A percentile compares a stretch with the other conserved stretches of the same genome.
Evolutionary conservation across 2,888 invertebrate species (phyloP).

Genomic region (Spisula solida): DNA sequence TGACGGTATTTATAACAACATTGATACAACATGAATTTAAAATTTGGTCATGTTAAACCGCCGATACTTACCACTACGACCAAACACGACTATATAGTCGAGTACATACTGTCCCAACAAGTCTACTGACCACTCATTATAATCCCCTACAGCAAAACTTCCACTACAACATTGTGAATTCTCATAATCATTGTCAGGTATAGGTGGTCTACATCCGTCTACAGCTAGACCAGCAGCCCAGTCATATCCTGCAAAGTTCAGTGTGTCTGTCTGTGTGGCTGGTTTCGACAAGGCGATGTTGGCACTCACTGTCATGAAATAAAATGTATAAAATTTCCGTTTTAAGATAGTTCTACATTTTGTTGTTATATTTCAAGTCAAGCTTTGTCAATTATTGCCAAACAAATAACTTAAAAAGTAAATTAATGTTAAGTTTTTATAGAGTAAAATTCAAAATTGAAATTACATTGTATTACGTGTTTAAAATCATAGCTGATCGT

Average conservation of each 20-base stretch:
- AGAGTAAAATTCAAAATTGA: too few species aligned
- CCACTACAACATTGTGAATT: conserved; percentile 42
- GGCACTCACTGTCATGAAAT: not conserved
- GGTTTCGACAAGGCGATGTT: conserved; percentile 37
- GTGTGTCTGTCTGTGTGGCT: conserved; percentile 25
- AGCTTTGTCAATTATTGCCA: too few species aligned
- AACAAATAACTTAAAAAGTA: too few species aligned
- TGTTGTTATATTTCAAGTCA: too few species aligned
- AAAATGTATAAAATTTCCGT: not conserved
- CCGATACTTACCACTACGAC: conserved; percentile 32
- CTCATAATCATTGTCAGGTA: conserved; percentile 27
- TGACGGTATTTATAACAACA: not conserved
- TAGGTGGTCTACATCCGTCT: conserved; percentile 37
- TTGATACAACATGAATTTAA: not conserved
- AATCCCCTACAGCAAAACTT: conserved; percentile 4
- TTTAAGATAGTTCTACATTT: too few species aligned
- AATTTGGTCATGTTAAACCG: not conserved
- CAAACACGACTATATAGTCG: conserved; percentile 18
- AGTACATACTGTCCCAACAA: conserved; percentile 28
- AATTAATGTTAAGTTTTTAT: too few species aligned
- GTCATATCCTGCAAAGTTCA: conserved; percentile 22
- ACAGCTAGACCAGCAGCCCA: conserved; percentile 44
- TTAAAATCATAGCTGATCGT: too few species aligned
- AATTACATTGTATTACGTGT: too few species aligned
- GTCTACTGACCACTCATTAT: conserved; percentile 36